Evolutionary conservation across 2,113 vertebrate species (phyloP), one percentile per base, ranked within the genome.

Genomic region (Microtus montanus): DNA sequence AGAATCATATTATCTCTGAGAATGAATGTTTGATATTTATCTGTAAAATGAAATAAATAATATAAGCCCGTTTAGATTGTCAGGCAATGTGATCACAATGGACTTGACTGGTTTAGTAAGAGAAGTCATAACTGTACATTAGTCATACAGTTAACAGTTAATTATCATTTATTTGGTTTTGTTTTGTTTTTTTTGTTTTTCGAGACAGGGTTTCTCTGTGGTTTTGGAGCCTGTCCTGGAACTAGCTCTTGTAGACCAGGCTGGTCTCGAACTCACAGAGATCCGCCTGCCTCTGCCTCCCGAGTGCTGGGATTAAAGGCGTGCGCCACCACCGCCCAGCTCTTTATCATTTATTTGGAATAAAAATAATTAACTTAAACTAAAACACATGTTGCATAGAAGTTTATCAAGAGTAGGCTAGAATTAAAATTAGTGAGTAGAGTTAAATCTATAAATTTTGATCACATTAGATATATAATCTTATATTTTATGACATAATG

Each of bases 341-440:
- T n/a, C n/a, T n/a, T 61, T 78, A 49, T 4, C 24, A 12, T 8
- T 35, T 64, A 77, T n/a, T 75, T 74, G 47, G 2, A 95, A 84
- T 93, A 84, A 88, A 90, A 96, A 88, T 84, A 87, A 86, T 92
- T 88, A 77, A 54, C 30, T 61, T 52, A 38, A 87, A 73, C 86
- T 90, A 41, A 95, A 93, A 64, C 10, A 58, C 4, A 58, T 33
- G 61, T 54, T 90, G 8, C 28, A 93, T 63, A 63, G 35, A 63
- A 66, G 24, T 64, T 91, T 94, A 61, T 74, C 74, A 84, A 88
- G 3, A 90, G 22, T 80, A 63, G 80, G 12, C 64, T 68, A 80
- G 52, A 79, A 80, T n/a, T 89, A 89, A 91, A 54, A 82, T 91
- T 79, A 87, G 28, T 38, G 92, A 47, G 4, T 74, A 68, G 22